Conservation (phyloP, 2,888 invertebrate genomes). For the Erebia ligea region DNA sequence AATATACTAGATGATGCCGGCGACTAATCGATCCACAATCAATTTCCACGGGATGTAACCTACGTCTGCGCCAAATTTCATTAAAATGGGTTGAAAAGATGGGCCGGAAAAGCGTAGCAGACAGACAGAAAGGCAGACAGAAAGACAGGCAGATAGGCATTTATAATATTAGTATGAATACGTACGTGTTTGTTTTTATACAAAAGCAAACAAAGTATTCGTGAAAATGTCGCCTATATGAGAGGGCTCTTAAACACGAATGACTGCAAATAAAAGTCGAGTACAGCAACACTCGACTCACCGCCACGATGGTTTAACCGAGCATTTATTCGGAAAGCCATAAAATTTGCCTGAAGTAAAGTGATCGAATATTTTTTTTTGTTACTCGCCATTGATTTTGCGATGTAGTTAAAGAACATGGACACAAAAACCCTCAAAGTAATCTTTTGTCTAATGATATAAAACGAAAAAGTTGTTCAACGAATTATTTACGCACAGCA, state of each 20-base stretch:
- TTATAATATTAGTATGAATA: background rate
- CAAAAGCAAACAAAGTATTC: conserved; percentile 10
- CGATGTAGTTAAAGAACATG: conserved; percentile 30
- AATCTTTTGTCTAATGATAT: no score
- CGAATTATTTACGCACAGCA: no score
- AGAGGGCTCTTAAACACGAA: conserved; percentile 14
- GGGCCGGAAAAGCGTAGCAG: no score
- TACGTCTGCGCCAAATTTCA: no score
- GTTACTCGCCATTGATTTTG: conserved; percentile 24
- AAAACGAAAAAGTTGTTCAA: no score
- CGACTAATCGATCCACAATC: no score
- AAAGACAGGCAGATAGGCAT: no score
- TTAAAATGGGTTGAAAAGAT: no score
- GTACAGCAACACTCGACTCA: conserved; percentile 15
- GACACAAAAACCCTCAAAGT: background rate
- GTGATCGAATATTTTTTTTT: conserved; percentile 24
- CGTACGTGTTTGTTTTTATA: background rate
- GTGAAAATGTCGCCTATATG: conserved; percentile 14
- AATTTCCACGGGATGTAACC: no score
- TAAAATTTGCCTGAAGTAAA: conserved; percentile 15
- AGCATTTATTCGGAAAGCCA: conserved; percentile 23
- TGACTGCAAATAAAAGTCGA: conserved; percentile 21
- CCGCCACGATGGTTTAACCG: conserved; percentile 1
- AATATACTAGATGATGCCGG: no score
- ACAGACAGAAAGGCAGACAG: no score